Base-by-base conservation (phyloP, 1,140 invertebrate species). In the Ceratina australensis region DNA sequence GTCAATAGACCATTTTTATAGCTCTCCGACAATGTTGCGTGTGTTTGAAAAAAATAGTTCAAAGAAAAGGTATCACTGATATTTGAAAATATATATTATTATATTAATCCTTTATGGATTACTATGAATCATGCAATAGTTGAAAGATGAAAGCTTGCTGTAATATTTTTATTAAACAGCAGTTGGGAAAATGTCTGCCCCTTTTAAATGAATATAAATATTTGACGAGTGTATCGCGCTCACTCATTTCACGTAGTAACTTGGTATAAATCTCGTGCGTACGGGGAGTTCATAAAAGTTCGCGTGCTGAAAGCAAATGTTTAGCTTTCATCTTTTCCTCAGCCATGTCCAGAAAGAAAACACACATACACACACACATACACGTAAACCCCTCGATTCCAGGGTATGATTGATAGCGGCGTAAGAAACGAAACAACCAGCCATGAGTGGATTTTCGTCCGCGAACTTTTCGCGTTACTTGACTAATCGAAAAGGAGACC, bases 321-420 rank as follows among this genome's bases (percentile, higher is more conserved):
- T 76, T 76, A 52, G 20, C 18, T 76, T 61, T 69, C 74, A 71
- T 76, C 57, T 71, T 71, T n/a, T 61, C 28, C 22, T 42, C 33
- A 10, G 33, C 18, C 28, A 57, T 26, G 7, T 33, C 64, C 65
- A 3, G 15, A 16, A n/a, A 20, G 64, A 33, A 42, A 69, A 71
- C 49, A 54, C 47, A 18, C n/a, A 57, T 0, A 61, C 74, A 47
- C n/a, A 24, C 54, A n/a, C 50, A 63, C n/a, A n/a, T n/a, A n/a
- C n/a, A n/a, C n/a, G n/a, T n/a, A n/a, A n/a, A 77, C 26, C 61
- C 71, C 0, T 7, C 33, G 33, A 42, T 42, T 42, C 4, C 28
- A 0, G 16, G 16, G 16, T 26, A 72, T 67, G 72, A 79, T 66
- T 60, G 63, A 79, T 67, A 67, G 20, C 26, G 5, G 10, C 0